phyloP scores from a whole-genome alignment of 2,888 invertebrate species.

The Dastarcus helophoroides region DNA sequence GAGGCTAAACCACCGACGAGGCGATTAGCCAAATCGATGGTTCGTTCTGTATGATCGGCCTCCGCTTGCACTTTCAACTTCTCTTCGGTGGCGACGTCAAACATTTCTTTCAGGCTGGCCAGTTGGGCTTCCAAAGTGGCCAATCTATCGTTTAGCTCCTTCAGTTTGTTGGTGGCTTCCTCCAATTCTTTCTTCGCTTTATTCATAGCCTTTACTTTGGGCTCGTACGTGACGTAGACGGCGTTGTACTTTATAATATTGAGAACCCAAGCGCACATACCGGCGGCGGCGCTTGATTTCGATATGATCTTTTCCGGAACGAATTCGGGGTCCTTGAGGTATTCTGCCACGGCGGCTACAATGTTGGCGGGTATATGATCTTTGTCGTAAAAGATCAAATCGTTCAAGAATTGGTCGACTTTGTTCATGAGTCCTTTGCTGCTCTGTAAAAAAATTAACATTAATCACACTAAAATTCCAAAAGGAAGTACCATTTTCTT shows the following conservation, averaged over 20 bases:
- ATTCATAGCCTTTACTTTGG: constrained; percentile 74
- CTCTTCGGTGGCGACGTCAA: constrained; percentile 73
- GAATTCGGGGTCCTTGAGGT: constrained; percentile 64
- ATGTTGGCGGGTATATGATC: constrained; percentile 85
- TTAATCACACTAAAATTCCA: too few species aligned
- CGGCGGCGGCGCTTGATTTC: constrained; percentile 86
- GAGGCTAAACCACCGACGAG: constrained; percentile 87
- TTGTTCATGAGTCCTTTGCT: constrained; percentile 85
- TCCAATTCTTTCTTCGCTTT: constrained; percentile 76
- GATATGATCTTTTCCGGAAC: constrained; percentile 68
- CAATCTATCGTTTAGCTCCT: constrained; percentile 62
- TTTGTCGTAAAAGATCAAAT: constrained; percentile 80
- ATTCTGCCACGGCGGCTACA: constrained; percentile 62
- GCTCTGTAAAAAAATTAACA: too few species aligned
- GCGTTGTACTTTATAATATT: constrained; percentile 85
- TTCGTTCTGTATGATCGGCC: constrained; percentile 79
- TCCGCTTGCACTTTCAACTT: constrained; percentile 88
- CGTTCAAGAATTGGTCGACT: constrained; percentile 75
- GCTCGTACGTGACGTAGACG: constrained; percentile 85
- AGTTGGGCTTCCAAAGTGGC: constrained; percentile 69
- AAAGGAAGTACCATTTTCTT: too few species aligned
- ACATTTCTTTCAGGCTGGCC: constrained; percentile 63
- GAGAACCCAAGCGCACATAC: constrained; percentile 88
- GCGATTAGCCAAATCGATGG: constrained; percentile 84
- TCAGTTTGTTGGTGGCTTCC: constrained; percentile 69